phyloP scores from a whole-genome alignment of 2,888 invertebrate genomes.

The Drosophila quinaria region DNA sequence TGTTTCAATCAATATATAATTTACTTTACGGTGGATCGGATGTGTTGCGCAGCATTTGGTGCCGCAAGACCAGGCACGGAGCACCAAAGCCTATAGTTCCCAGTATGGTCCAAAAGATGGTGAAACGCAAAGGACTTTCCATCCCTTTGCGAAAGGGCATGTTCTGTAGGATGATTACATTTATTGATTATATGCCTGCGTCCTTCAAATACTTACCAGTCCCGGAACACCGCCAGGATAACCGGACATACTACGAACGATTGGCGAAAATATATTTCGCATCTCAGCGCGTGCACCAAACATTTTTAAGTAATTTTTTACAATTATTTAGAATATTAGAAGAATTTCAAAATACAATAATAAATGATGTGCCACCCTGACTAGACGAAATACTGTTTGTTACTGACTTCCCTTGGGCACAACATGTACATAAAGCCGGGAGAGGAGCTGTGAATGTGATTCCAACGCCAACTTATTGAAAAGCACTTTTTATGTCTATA shows the following conservation, averaged over 20 bases:
- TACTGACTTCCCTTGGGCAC: not conserved
- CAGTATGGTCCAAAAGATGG: conserved; percentile 55
- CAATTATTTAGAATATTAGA: conserved; percentile 2
- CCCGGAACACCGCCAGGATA: conserved; percentile 70
- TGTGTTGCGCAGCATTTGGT: conserved; percentile 66
- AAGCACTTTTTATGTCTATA: conserved; percentile 46
- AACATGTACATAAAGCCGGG: not conserved
- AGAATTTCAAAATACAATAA: not conserved
- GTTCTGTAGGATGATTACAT: conserved; percentile 34
- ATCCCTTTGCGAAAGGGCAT: conserved; percentile 65
- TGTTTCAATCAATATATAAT: not conserved
- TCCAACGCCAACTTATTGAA: conserved; percentile 30
- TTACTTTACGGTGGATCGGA: conserved; percentile 24
- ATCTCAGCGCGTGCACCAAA: conserved; percentile 37
- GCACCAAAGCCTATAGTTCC: conserved; percentile 75
- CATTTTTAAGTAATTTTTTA: conserved; percentile 43
- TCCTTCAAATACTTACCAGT: conserved; percentile 55
- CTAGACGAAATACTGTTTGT: not conserved
- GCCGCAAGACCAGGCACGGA: conserved; percentile 69
- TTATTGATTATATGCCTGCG: not conserved
- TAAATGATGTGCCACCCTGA: not conserved
- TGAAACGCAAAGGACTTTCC: conserved; percentile 71
- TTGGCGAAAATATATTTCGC: conserved; percentile 21
- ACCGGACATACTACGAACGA: conserved; percentile 50
- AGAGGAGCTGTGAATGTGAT: not conserved